A percentile compares a stretch with the other conserved stretches of the same genome.
Evolutionary conservation across 2,797 vertebrate species (phyloP).

Genomic region (Enteromius unitaeniatus): DNA sequence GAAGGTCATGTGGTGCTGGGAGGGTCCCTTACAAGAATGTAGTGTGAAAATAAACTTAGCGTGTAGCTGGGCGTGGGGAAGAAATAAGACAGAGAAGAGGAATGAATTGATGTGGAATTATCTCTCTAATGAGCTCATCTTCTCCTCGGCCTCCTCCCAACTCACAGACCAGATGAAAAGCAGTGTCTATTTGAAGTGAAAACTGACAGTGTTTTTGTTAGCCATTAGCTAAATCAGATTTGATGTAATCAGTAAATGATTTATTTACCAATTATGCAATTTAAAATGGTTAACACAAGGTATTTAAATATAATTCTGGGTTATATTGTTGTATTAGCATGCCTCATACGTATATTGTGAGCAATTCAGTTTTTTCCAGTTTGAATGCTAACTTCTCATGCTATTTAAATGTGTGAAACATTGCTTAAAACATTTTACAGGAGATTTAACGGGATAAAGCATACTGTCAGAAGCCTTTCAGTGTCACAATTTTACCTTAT

Average conservation of each 20-base stretch:
- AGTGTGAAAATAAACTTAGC: slow-evolving; percentile 72
- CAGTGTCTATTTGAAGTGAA: neutral
- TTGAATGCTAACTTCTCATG: neutral
- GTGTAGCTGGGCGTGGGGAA: slow-evolving; percentile 16
- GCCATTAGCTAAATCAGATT: neutral
- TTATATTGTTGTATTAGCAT: neutral
- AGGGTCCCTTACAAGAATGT: slow-evolving; percentile 60
- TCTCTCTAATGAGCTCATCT: slow-evolving; percentile 65
- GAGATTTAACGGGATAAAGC: neutral
- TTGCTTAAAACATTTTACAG: neutral
- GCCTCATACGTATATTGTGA: neutral
- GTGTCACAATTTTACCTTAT: neutral
- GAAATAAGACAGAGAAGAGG: slow-evolving; percentile 21
- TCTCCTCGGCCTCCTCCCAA: slow-evolving; percentile 58
- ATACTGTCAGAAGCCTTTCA: neutral
- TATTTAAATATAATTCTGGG: neutral
- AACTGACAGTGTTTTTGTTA: neutral
- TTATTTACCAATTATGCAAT: neutral
- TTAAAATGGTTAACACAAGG: neutral
- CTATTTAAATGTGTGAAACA: neutral
- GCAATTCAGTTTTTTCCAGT: neutral
- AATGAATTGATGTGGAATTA: slow-evolving; percentile 29
- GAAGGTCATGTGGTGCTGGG: slow-evolving; percentile 46
- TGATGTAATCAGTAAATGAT: neutral
- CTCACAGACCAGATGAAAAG: neutral